These are phyloP conservation scores for Mya arenaria DNA, from an alignment of 1,140 invertebrate genomes.

Conservation along the genomic window DNA sequence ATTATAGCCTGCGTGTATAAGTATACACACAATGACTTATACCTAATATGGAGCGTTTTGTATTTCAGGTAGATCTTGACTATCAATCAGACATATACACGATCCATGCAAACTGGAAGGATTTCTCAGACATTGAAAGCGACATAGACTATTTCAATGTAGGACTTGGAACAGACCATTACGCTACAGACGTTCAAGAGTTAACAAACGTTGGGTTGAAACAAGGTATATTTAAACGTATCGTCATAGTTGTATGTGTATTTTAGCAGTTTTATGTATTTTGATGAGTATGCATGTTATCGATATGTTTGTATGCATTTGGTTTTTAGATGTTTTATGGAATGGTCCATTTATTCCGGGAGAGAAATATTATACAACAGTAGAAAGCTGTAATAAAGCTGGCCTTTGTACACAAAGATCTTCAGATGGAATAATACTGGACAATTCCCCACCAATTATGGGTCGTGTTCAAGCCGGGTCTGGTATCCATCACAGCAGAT, in stretches of 20 bases:
- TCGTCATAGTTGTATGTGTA: too few relatives aligned
- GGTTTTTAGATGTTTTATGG: slow-evolving; percentile 54
- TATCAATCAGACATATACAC: too few relatives aligned
- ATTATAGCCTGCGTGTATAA: too few relatives aligned
- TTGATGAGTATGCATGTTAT: too few relatives aligned
- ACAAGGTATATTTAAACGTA: too few relatives aligned
- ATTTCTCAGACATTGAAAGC: background rate
- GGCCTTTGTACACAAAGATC: slow-evolving; percentile 49
- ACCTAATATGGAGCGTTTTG: too few relatives aligned
- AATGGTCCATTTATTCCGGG: slow-evolving; percentile 43
- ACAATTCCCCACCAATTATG: slow-evolving; percentile 57
- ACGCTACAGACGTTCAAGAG: background rate
- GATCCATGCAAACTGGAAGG: too few relatives aligned
- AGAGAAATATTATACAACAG: slow-evolving; percentile 46
- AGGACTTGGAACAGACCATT: background rate
- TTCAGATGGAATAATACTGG: slow-evolving; percentile 61
- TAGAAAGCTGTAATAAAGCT: slow-evolving; percentile 61
- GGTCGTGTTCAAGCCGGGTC: slow-evolving; percentile 54
- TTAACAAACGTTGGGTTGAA: too few relatives aligned
- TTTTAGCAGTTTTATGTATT: too few relatives aligned
- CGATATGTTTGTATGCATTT: background rate
- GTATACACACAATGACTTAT: too few relatives aligned
- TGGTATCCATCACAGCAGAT: slow-evolving; percentile 30
- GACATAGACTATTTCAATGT: background rate
- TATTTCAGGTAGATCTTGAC: too few relatives aligned